Base-by-base conservation (phyloP, 1,140 invertebrate genomes). In the Drepana arcuata region DNA sequence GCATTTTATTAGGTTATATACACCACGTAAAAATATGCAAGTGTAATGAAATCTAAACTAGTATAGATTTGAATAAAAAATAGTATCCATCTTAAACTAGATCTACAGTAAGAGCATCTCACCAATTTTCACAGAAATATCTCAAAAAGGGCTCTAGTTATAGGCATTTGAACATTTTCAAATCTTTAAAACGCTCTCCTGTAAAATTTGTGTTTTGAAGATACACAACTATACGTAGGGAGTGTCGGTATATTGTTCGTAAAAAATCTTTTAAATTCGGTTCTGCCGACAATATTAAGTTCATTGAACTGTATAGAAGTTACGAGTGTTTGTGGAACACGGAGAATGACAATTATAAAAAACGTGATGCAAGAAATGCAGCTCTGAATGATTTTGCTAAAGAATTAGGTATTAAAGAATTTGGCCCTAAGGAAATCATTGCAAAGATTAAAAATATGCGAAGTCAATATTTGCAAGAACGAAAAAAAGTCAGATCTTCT, bases 201-300 rank as follows among this genome's bases (percentile, higher is more conserved):
- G 24, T 26, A 26, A 26, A 26, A 26, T 26, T 26, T 26, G 24
- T 26, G n/a, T 26, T 26, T 26, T 26, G 24, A 6, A 26, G 24
- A 26, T 26, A 26, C 24, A 26, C 24, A 26, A 26, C 24, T 26
- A 10, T 26, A 26, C 24, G 24, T 26, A 26, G 24, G 24, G 24
- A 26, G 24, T 26, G 24, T 26, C 24, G 24, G n/a, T n/a, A n/a
- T n/a, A n/a, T n/a, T n/a, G n/a, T n/a, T n/a, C n/a, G n/a, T n/a
- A n/a, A n/a, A n/a, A 26, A 26, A 26, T 26, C 24, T 26, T 26
- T 26, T 26, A 26, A 26, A 26, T 26, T 26, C 24, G 24, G 24
- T 26, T 26, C 24, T 26, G 24, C 24, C 24, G 24, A 10, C 24
- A 26, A 26, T 10, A 26, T 26, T 26, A 26, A 26, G 24, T 26